Evolutionary conservation across 2,797 vertebrate genomes (phyloP).

Genomic region (Galago senegalensis): DNA sequence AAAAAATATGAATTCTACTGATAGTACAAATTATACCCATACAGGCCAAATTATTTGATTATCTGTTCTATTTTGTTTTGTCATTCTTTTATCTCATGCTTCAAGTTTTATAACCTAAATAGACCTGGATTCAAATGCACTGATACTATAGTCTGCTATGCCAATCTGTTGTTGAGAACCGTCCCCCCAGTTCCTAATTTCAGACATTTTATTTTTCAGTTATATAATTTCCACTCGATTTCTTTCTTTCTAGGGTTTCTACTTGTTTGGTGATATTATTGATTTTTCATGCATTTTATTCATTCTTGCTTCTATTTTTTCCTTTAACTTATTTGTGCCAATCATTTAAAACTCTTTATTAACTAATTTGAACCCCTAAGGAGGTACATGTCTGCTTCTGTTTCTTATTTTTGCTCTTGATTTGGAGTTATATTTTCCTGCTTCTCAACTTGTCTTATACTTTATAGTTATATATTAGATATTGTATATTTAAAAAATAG

Average conservation of each 20-base stretch:
- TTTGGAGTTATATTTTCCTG: neutral
- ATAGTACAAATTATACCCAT: neutral
- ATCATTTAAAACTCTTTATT: neutral
- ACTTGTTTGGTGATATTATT: neutral
- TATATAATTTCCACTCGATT: neutral
- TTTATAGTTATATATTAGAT: neutral
- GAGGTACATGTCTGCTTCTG: neutral
- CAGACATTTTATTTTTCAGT: neutral
- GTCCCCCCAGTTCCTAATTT: neutral
- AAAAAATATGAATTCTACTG: neutral
- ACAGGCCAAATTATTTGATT: neutral
- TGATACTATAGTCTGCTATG: neutral
- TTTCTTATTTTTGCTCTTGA: slow-evolving; percentile 33
- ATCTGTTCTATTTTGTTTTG: neutral
- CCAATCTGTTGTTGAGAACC: neutral
- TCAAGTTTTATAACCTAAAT: neutral
- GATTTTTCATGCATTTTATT: neutral
- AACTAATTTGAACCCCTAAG: neutral
- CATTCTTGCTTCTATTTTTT: neutral
- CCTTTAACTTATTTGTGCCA: neutral
- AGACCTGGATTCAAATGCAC: neutral
- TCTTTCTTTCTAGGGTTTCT: neutral
- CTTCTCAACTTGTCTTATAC: neutral
- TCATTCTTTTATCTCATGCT: neutral
- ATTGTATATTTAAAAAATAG: neutral